A percentile compares a stretch with the other conserved stretches of the same genome.
Conservation (phyloP, 1,140 invertebrate genomes). For the Ectropis grisescens region DNA sequence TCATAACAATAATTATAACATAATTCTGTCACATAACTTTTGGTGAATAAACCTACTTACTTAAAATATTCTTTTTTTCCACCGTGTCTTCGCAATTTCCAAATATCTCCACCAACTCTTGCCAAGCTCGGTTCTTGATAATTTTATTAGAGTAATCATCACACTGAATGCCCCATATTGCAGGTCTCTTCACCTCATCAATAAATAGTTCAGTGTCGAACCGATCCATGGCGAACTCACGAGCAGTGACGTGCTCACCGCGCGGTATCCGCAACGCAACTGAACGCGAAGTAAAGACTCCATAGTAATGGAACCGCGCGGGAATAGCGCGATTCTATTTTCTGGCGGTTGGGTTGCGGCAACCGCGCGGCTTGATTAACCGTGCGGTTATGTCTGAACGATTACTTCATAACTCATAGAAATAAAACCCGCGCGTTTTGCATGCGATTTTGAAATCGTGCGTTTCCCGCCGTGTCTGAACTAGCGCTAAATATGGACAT, state of each 20-base stretch:
- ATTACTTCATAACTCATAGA: conserved; percentile 6
- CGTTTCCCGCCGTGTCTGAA: neutral
- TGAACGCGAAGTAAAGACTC: conserved; percentile 7
- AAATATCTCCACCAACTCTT: conserved; percentile 14
- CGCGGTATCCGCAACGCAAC: conserved; percentile 12
- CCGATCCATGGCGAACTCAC: conserved; percentile 11
- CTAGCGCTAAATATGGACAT: too few species aligned
- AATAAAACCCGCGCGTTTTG: neutral
- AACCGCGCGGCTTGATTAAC: conserved; percentile 17
- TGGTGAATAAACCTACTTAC: conserved; percentile 11
- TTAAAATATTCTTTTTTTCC: conserved; percentile 11
- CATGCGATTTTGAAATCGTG: too few species aligned
- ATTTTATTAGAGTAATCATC: conserved; percentile 24
- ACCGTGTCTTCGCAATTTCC: conserved; percentile 11
- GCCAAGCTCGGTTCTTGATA: conserved; percentile 15
- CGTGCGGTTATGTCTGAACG: conserved; percentile 2
- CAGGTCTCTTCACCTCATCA: conserved; percentile 24
- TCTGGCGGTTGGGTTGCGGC: conserved; percentile 17
- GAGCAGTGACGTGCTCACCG: conserved; percentile 7
- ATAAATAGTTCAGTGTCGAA: conserved; percentile 26
- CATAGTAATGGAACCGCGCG: conserved; percentile 18
- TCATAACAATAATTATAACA: too few species aligned
- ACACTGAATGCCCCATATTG: conserved; percentile 23
- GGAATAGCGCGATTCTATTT: conserved; percentile 17
- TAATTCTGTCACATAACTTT: too few species aligned